phyloP scores from a whole-genome alignment of 2,113 vertebrate genomes.

The Ochotona curzoniae region DNA sequence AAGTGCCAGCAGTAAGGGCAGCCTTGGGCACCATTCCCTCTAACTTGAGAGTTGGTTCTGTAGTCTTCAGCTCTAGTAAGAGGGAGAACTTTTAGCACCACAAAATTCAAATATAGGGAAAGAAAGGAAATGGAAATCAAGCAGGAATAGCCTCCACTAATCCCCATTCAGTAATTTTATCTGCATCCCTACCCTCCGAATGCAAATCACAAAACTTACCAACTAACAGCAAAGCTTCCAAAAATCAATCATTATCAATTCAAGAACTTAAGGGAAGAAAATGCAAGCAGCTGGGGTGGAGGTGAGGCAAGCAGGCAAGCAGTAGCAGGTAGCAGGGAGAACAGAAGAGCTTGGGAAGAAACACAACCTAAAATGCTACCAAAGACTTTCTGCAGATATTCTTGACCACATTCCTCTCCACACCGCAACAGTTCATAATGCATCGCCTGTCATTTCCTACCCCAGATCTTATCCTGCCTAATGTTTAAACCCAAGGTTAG shows the following conservation, averaged over 20 bases:
- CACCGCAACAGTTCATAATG: neutral
- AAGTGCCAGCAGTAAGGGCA: neutral
- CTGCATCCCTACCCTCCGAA: neutral
- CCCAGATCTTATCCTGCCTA: neutral
- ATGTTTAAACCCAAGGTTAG: neutral
- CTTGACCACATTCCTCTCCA: neutral
- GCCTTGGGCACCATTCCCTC: neutral
- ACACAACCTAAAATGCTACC: neutral
- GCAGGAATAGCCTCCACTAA: neutral
- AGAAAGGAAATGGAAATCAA: conserved; percentile 4
- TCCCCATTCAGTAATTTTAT: neutral
- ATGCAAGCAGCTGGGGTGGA: neutral
- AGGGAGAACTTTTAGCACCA: neutral
- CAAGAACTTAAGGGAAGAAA: neutral
- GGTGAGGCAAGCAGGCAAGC: no score
- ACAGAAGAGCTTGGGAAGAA: conserved; percentile 1
- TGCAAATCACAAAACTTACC: neutral
- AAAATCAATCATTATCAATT: conserved; percentile 1
- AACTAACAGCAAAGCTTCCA: neutral
- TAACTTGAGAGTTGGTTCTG: neutral
- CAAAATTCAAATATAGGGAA: neutral
- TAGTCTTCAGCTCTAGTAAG: neutral
- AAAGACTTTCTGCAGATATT: neutral
- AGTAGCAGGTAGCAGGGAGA: neutral
- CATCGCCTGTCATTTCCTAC: neutral